These are phyloP conservation scores for Delia radicum DNA, from an alignment of 1,140 invertebrate genomes.

Conservation along the genomic window DNA sequence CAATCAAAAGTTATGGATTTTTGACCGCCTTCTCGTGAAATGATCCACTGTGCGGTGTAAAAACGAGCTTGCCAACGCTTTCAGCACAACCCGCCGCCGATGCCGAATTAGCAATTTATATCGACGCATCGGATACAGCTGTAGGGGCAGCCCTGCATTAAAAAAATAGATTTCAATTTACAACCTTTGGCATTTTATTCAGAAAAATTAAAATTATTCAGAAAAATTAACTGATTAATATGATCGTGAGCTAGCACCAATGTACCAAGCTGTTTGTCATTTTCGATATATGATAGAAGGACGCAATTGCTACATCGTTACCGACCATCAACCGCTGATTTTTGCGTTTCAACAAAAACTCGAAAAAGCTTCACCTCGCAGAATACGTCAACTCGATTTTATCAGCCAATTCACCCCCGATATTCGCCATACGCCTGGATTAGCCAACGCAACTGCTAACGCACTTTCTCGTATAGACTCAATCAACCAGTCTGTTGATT, in stretches of 20 bases:
- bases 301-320: too few relatives aligned
- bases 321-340: too few relatives aligned
- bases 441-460: constrained; percentile 48
- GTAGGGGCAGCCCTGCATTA: constrained; percentile 32
- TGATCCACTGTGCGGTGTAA: too few relatives aligned
- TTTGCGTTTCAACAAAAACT: too few relatives aligned
- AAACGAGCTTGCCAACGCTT: constrained; percentile 27
- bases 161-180: constrained; percentile 30
- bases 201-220: constrained; percentile 30
- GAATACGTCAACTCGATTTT: too few relatives aligned
- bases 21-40: too few relatives aligned
- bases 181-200: constrained; percentile 43
- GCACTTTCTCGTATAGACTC: constrained; percentile 38
- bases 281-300: too few relatives aligned
- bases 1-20: too few relatives aligned
- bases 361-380: constrained; percentile 29
- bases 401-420: too few relatives aligned
- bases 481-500: too few relatives aligned
- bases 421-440: too few relatives aligned
- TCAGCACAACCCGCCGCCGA: not conserved
- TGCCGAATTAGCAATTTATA: not conserved
- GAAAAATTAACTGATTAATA: constrained; percentile 35
- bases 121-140: constrained; percentile 33
- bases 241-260: not conserved
- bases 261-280: not conserved